Conservation (phyloP, 1,140 invertebrate species). For the Lucilia sericata region DNA sequence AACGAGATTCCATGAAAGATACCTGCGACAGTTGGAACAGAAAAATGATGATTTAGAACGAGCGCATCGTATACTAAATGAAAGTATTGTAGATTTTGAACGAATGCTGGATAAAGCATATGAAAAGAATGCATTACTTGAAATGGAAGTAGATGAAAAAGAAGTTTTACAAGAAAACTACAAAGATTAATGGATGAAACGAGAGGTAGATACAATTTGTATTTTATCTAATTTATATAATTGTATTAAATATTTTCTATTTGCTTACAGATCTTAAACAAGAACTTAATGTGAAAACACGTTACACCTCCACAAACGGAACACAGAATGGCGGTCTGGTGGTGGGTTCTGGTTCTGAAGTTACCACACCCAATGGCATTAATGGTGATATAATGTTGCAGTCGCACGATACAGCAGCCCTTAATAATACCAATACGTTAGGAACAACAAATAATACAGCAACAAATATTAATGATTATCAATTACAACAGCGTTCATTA, state of each 20-base stretch:
- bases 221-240: slow-evolving; percentile 15
- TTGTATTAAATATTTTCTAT: too few relatives aligned
- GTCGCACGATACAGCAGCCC: not conserved
- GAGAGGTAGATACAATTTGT: slow-evolving; percentile 76
- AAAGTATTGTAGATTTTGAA: slow-evolving; percentile 94
- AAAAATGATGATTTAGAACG: slow-evolving; percentile 98
- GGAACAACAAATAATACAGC: slow-evolving; percentile 54
- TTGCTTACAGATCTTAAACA: slow-evolving; percentile 82
- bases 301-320: slow-evolving; percentile 59
- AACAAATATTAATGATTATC: slow-evolving; percentile 64
- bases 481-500: slow-evolving; percentile 61
- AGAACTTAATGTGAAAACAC: slow-evolving; percentile 80
- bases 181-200: slow-evolving; percentile 97
- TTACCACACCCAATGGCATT: slow-evolving; percentile 57
- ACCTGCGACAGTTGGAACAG: slow-evolving; percentile 95
- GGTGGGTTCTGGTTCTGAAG: slow-evolving; percentile 69
- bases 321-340: slow-evolving; percentile 67
- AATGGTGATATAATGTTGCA: slow-evolving; percentile 58
- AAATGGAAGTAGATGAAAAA: slow-evolving; percentile 97
- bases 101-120: slow-evolving; percentile 92
- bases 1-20: slow-evolving; percentile 87
- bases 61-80: slow-evolving; percentile 91
- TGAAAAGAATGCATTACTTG: slow-evolving; percentile 95
- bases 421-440: slow-evolving; percentile 37
- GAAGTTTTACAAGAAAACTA: slow-evolving; percentile 88